Evolutionary conservation across 2,888 invertebrate genomes (phyloP).

Genomic region (Protula sp.): DNA sequence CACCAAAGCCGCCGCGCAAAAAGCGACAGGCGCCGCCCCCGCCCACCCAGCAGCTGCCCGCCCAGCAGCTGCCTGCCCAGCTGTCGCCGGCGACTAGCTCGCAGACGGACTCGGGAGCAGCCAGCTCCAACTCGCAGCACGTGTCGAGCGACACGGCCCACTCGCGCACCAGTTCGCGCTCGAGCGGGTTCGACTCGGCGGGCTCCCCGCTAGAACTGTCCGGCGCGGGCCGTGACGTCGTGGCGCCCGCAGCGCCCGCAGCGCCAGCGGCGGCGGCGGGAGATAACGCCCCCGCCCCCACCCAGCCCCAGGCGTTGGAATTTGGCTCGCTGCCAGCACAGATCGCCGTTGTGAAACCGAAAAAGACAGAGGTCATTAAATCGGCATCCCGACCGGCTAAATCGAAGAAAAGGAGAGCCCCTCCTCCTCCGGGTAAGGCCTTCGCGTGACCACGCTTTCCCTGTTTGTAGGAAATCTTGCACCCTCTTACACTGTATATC

Average conservation of each 20-base stretch:
- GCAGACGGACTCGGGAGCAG: background rate
- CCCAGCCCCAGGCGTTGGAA: too few relatives aligned
- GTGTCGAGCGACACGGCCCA: background rate
- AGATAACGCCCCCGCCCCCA: background rate
- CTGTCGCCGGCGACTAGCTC: background rate
- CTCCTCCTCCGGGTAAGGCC: too few relatives aligned
- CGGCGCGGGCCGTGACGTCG: background rate
- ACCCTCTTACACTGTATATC: too few relatives aligned
- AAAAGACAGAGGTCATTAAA: too few relatives aligned
- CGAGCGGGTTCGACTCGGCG: conserved; percentile 1
- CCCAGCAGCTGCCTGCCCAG: too few relatives aligned
- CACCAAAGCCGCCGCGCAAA: conserved; percentile 33
- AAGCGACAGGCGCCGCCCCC: conserved; percentile 50
- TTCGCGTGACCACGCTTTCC: too few relatives aligned
- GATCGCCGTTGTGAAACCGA: background rate
- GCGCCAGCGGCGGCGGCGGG: background rate
- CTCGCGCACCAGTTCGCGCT: conserved; percentile 1
- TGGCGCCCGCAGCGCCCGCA: background rate
- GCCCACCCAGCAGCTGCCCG: conserved; percentile 39
- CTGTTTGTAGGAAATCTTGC: too few relatives aligned
- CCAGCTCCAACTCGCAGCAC: background rate
- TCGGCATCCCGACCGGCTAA: too few relatives aligned
- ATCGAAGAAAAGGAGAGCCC: too few relatives aligned
- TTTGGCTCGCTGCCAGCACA: too few relatives aligned
- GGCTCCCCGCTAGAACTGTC: background rate